phyloP scores from a whole-genome alignment of 1,140 invertebrate species.

The Palaemon carinicauda region DNA sequence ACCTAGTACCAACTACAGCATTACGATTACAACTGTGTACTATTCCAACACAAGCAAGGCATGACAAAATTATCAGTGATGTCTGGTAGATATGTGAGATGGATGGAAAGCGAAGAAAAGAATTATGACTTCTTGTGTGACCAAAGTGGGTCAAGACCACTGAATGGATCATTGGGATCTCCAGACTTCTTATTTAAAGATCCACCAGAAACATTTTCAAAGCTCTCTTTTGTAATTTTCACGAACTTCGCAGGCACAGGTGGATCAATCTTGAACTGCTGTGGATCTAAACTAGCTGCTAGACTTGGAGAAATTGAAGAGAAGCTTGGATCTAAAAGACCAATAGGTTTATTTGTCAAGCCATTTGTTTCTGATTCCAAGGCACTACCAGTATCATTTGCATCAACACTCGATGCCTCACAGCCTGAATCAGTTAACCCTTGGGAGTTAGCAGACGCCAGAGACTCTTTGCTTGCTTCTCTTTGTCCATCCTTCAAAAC shows the following conservation, averaged over 20 bases:
- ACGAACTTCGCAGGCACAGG: conserved; percentile 16
- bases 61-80: no score
- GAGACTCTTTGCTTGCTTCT: neutral
- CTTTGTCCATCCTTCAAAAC: neutral
- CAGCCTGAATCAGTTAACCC: neutral
- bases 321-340: conserved; percentile 12
- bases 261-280: conserved; percentile 43
- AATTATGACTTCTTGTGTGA: conserved; percentile 43
- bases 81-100: no score
- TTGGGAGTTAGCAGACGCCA: neutral
- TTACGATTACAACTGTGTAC: no score
- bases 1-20: no score
- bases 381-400: neutral
- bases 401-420: neutral
- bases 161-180: conserved; percentile 47
- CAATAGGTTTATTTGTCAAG: neutral
- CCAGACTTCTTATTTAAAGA: neutral
- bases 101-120: neutral
- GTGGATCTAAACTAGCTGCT: conserved; percentile 49
- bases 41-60: no score
- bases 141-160: conserved; percentile 45
- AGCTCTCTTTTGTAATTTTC: conserved; percentile 50
- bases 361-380: neutral
- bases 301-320: conserved; percentile 29
- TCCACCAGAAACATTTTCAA: conserved; percentile 21